Percentiles rank a stretch among this genome's conserved stretches.
Conservation (phyloP, 2,797 vertebrate genomes). For the Champsocephalus esox region DNA sequence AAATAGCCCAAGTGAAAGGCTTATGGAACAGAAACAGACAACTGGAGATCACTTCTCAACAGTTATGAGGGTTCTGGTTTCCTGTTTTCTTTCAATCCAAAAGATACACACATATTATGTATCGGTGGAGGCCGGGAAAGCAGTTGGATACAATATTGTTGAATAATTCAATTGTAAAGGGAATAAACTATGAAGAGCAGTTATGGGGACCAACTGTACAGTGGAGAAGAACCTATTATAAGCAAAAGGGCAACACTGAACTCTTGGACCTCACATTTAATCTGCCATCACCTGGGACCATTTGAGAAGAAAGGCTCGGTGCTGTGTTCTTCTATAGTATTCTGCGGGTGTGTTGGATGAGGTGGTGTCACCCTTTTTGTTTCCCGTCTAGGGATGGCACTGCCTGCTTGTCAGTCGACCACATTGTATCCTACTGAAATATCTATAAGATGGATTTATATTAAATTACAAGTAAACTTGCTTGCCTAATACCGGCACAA, state of each 20-base stretch:
- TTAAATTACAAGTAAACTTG: too few relatives aligned
- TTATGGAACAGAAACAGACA: slow-evolving; percentile 8
- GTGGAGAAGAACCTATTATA: slow-evolving; percentile 6
- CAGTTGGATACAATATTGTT: slow-evolving; percentile 44
- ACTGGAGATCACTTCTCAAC: slow-evolving; percentile 4
- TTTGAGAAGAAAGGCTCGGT: background rate
- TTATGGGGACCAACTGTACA: slow-evolving; percentile 9
- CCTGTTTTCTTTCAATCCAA: background rate
- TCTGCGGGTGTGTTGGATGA: slow-evolving; percentile 10
- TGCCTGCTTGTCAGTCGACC: background rate
- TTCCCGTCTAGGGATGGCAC: background rate
- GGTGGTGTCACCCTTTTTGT: background rate
- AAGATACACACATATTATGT: slow-evolving; percentile 20
- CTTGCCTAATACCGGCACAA: background rate
- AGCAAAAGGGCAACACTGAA: slow-evolving; percentile 28
- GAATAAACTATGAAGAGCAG: slow-evolving; percentile 51
- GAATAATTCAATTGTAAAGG: slow-evolving; percentile 56
- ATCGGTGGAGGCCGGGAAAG: slow-evolving; percentile 20
- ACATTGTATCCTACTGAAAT: slow-evolving; percentile 3
- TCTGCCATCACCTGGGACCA: slow-evolving; percentile 43
- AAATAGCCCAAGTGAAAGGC: background rate
- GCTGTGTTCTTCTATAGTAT: slow-evolving; percentile 12
- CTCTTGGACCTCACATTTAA: slow-evolving; percentile 35
- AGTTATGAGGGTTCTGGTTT: background rate
- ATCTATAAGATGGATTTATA: background rate